phyloP scores from a whole-genome alignment of 2,888 invertebrate genomes.

The Cerceris rybyensis region DNA sequence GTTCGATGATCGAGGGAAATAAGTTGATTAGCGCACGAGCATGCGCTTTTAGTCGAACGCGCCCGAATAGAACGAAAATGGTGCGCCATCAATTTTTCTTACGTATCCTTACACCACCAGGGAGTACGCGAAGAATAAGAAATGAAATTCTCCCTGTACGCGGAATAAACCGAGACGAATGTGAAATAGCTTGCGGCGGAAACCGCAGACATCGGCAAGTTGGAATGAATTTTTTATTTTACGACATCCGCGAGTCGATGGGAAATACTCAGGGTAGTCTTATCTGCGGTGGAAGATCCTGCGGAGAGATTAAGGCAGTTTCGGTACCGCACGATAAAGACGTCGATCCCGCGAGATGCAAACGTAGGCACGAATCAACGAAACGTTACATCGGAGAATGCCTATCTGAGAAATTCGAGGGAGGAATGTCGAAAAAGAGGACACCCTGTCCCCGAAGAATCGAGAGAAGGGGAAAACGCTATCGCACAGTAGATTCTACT shows the following conservation, averaged over 20 bases:
- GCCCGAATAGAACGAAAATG: conserved; percentile 41
- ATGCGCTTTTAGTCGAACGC: neutral
- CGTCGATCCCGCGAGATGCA: no score
- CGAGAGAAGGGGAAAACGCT: conserved; percentile 14
- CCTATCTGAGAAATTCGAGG: conserved; percentile 33
- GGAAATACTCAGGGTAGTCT: neutral
- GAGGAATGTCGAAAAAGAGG: conserved; percentile 17
- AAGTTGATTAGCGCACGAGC: neutral
- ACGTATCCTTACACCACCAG: conserved; percentile 13
- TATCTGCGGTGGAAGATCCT: neutral
- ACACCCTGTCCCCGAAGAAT: conserved; percentile 40
- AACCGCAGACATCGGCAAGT: conserved; percentile 30
- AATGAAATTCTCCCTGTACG: conserved; percentile 39
- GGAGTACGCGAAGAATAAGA: conserved; percentile 3
- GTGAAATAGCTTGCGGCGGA: conserved; percentile 22
- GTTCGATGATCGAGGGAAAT: neutral
- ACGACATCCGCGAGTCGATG: conserved; percentile 31
- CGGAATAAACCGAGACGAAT: conserved; percentile 44
- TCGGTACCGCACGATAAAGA: no score
- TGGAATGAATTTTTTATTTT: conserved; percentile 53
- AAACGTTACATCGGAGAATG: conserved; percentile 13
- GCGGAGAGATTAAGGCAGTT: neutral
- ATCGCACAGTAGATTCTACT: conserved; percentile 20
- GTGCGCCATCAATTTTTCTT: conserved; percentile 38
- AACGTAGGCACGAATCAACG: conserved; percentile 5